phyloP scores from a whole-genome alignment of 1,140 invertebrate species.

The Oryctes rhinoceros region DNA sequence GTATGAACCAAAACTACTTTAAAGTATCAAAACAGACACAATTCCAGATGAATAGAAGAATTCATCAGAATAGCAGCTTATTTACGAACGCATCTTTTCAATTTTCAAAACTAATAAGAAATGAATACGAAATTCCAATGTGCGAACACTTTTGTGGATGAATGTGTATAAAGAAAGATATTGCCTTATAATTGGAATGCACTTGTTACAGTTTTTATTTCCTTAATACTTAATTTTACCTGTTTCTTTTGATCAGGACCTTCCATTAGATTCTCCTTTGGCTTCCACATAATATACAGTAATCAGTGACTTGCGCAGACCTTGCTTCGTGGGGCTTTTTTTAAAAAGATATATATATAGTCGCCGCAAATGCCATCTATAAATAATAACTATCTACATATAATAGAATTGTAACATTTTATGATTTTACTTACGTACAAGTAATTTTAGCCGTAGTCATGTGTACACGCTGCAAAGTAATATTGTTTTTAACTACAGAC shows the following conservation, averaged over 20 bases:
- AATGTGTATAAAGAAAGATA: neutral
- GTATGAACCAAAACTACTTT: too few relatives aligned
- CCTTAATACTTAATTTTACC: neutral
- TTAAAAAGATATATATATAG: neutral
- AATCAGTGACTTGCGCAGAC: slow-evolving; percentile 9
- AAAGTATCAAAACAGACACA: too few relatives aligned
- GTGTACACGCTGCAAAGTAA: slow-evolving; percentile 39
- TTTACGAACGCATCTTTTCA: too few relatives aligned
- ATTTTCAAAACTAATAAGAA: too few relatives aligned
- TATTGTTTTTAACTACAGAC: slow-evolving; percentile 28
- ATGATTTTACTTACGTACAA: neutral
- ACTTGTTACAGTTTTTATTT: slow-evolving; percentile 19
- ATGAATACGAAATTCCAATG: too few relatives aligned
- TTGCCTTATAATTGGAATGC: slow-evolving; percentile 14
- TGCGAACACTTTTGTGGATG: too few relatives aligned
- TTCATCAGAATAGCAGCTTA: too few relatives aligned
- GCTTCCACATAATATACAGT: neutral
- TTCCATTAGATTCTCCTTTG: slow-evolving; percentile 4
- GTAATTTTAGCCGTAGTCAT: slow-evolving; percentile 33
- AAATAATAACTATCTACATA: slow-evolving; percentile 11
- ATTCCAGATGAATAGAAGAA: too few relatives aligned
- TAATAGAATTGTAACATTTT: slow-evolving; percentile 7
- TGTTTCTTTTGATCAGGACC: neutral
- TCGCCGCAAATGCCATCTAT: neutral
- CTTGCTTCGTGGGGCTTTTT: slow-evolving; percentile 28